Percentiles rank a stretch among this genome's conserved stretches.
phyloP scores from a whole-genome alignment of 2,113 vertebrate genomes.

The Callopanchax toddi region DNA sequence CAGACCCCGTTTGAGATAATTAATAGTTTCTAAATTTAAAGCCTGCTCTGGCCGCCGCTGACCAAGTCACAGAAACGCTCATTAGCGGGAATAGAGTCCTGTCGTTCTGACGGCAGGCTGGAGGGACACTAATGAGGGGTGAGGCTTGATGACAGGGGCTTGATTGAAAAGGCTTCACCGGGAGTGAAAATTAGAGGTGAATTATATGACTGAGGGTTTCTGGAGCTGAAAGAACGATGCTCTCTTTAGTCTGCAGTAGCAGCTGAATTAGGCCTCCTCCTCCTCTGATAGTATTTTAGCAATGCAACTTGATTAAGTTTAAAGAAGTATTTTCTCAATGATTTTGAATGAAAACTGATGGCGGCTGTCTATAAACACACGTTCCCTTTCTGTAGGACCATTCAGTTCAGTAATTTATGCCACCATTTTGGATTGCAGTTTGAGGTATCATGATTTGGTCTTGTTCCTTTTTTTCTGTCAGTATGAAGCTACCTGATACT shows the following conservation, averaged over 20 bases:
- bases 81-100: constrained; percentile 52
- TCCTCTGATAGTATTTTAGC: background rate
- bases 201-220: constrained; percentile 18
- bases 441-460: too few relatives aligned
- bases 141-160: constrained; percentile 33
- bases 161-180: constrained; percentile 52
- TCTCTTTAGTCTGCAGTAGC: constrained; percentile 2
- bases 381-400: too few relatives aligned
- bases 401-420: too few relatives aligned
- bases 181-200: constrained; percentile 32
- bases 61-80: constrained; percentile 41
- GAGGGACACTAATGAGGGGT: constrained; percentile 50
- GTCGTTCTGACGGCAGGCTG: constrained; percentile 23
- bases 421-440: too few relatives aligned
- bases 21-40: constrained; percentile 47
- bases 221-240: background rate
- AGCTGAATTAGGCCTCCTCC: background rate
- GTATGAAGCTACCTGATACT: too few relatives aligned
- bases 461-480: too few relatives aligned
- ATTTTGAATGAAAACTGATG: too few relatives aligned
- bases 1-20: constrained; percentile 46
- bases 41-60: constrained; percentile 37
- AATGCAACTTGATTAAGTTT: background rate
- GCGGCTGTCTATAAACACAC: too few relatives aligned
- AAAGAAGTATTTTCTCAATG: too few relatives aligned